Base-by-base conservation (phyloP, 2,888 invertebrate species). In the Blera fallax region DNA sequence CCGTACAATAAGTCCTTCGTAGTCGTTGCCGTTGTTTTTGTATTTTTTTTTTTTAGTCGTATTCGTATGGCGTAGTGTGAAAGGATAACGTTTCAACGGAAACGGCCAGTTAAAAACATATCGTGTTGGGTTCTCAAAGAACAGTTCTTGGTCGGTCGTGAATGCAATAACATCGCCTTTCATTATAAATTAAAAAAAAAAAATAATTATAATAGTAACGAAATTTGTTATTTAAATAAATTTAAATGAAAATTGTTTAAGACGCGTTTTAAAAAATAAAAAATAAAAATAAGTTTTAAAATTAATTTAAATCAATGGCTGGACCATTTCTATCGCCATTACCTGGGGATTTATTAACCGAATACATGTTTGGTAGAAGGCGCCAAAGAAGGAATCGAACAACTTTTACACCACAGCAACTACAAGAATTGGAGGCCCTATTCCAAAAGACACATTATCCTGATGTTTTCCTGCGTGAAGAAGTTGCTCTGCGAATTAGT, bases 401-500 rank as follows among this genome's bases (percentile, higher is more conserved):
- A 7, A 98, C 98, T 0, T 98, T 98, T 91, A 98, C 97, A 29
- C 97, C 98, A 0, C 97, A 98, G 91, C 98, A 98, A 92, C 93
- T 98, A 58, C 96, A 97, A 90, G 97, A 98, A 90, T 92, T 98
- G 89, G 98, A 98, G 91, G 95, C 97, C 0, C 94, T 98, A 21
- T 98, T 98, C 92, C 97, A 97, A 92, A 97, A 97, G 92, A 98
- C 98, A 0, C 98, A 98, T 90, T 98, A 98, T 91, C 98, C 98
- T 5, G 98, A 98, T 90, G 98, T 98, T 21, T 92, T 92, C 78
- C 88, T 92, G 87, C 94, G 98, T 88, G 98, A 98, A 91, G 98
- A 98, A 93, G 97, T 98, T 7, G 98, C 98, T 0, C 92, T 97
- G 79, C 94, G 97, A 91, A 98, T 98, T 89, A 97, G 96, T 90